These are phyloP conservation scores for Cladorhizidae sp. DNA, from an alignment of 37 sponge, comb jelly and placozoan genomes.

Conservation along the genomic window DNA sequence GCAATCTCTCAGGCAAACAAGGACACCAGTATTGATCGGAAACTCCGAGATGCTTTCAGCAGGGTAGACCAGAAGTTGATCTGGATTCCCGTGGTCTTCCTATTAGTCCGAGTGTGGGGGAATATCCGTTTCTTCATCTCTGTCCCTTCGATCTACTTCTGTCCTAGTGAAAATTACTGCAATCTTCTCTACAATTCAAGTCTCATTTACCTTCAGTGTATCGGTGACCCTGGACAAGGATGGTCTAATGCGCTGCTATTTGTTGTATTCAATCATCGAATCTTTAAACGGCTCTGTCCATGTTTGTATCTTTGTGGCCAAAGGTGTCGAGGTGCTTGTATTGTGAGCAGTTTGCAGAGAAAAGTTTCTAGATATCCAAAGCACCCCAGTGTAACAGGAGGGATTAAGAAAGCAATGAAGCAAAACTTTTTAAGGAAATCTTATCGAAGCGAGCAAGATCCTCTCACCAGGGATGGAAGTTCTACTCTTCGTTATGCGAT, in stretches of 20 bases:
- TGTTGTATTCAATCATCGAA: constrained; percentile 33
- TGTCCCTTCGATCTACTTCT: not conserved
- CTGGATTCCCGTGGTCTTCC: constrained; percentile 61
- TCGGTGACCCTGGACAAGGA: constrained; percentile 67
- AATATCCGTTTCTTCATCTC: constrained; percentile 60
- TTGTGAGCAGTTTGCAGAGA: not conserved
- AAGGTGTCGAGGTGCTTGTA: not conserved
- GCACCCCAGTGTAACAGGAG: too few relatives aligned
- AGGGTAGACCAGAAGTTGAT: constrained; percentile 52
- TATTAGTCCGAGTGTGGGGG: constrained; percentile 64
- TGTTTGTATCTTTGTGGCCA: not conserved
- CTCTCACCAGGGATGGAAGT: too few relatives aligned
- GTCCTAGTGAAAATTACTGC: not conserved
- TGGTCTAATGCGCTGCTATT: constrained; percentile 72
- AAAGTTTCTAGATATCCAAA: too few relatives aligned
- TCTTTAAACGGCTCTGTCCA: constrained; percentile 28
- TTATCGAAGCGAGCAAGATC: too few relatives aligned
- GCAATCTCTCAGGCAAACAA: not conserved
- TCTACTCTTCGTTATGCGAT: too few relatives aligned
- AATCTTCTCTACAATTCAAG: constrained; percentile 5
- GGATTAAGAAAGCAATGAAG: too few relatives aligned
- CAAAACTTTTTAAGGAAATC: too few relatives aligned
- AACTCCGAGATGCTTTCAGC: constrained; percentile 15
- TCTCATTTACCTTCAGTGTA: constrained; percentile 26
- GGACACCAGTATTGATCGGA: constrained; percentile 1